phyloP scores from a whole-genome alignment of 2,113 vertebrate genomes.

The Rynchops niger region DNA sequence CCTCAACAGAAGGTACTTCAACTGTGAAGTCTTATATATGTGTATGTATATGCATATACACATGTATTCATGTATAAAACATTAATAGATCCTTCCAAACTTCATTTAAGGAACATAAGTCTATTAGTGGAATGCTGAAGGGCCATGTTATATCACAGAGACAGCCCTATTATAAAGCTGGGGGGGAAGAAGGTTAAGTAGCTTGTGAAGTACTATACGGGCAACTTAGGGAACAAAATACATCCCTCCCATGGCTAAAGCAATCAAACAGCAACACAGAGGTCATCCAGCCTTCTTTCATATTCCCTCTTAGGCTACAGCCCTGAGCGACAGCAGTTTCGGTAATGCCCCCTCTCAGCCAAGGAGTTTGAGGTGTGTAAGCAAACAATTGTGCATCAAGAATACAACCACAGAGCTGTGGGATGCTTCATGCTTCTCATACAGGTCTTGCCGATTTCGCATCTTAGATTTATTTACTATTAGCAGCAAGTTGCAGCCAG shows the following conservation, averaged over 20 bases:
- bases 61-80: neutral
- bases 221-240: neutral
- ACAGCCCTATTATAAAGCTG: neutral
- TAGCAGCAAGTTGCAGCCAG: neutral
- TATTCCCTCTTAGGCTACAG: neutral
- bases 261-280: neutral
- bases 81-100: neutral
- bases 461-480: neutral
- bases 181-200: neutral
- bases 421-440: fast-evolving
- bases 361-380: neutral
- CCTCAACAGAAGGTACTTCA: neutral
- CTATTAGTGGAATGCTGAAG: neutral
- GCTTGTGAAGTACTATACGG: neutral
- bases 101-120: neutral
- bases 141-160: fast-evolving
- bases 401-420: neutral
- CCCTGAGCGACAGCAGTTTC: neutral
- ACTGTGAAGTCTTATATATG: neutral
- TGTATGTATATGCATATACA: neutral
- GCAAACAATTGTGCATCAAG: fast-evolving
- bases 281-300: neutral
- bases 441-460: neutral
- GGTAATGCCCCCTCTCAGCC: neutral
- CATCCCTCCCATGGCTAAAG: neutral